Base-by-base conservation (phyloP, 2,888 invertebrate genomes). In the Aradus depressus region DNA sequence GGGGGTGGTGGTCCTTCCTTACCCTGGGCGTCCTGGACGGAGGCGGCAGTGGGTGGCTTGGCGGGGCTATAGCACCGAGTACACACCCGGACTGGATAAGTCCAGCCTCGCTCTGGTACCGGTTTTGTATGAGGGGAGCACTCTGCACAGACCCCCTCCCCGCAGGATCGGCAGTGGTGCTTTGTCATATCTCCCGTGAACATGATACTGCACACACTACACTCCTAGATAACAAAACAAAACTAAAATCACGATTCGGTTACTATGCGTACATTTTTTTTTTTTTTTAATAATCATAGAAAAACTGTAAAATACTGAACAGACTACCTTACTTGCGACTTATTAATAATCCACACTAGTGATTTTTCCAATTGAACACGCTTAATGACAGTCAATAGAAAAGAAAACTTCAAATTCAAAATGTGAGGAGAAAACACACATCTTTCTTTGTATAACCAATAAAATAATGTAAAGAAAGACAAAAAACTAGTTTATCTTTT, bases 81-180 rank as follows among this genome's bases (percentile, higher is more conserved):
- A 65, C 87, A 88, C 3, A 87, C 84, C 50, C 87, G 70, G 1
- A 84, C 84, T 1, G 79, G 76, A 18, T 71, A 69, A 6, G 69
- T 66, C 85, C 86, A 86, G 50, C 84, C 84, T 56, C 79, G 71
- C 10, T 75, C 74, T 12, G 84, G 84, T 16, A 87, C 85, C 16
- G 79, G 74, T 61, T 77, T 72, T 47, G 71, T 71, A 48, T 75
- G 72, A n/a, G 75, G 73, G 2, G 84, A 82, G 63, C 87, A 88
- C 19, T 64, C 65, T 56, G 80, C 77, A 65, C 87, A 88, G 62
- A 86, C 85, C 1, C 86, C 87, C 64, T 83, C 78, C 0, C 86
- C 86, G 66, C 87, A 87, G 0, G 79, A 72, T 44, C 85, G 76
- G 62, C 85, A 86, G 62, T 86, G 86, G 63, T 83, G 84, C 60